Evolutionary conservation across 1,140 invertebrate species (phyloP), one percentile per base, ranked within the genome.

Genomic region (Euwallacea similis): DNA sequence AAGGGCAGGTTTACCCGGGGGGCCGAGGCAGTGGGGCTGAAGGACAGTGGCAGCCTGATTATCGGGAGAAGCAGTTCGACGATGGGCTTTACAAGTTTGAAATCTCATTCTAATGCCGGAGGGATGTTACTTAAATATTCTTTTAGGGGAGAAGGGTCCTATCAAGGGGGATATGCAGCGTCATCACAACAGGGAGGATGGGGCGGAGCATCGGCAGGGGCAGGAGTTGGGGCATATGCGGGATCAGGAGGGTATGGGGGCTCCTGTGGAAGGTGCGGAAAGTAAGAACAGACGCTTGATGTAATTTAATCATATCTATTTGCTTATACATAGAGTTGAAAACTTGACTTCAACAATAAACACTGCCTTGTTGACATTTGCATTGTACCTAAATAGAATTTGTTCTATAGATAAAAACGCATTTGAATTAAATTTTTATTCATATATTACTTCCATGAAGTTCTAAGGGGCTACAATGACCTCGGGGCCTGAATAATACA

Each of bases 41-140:
- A 47, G 71, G 71, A 15, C 71, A 72, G 42, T 72, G 66, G 65
- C 65, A 68, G 33, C 71, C 71, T 7, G 71, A 72, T 53, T 63
- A 72, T 13, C 59, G 66, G 4, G 71, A 72, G 53, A 67, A 72
- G 47, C 65, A 68, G 42, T 72, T 68, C 33, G 16, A 72, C 60
- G 71, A 72, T 15, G 71, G 71, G 6, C 43, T 67, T 11, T 72
- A 72, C 59, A 66, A 44, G 66, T 68, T 13, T 16, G 6, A 21
- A 21, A 60, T 13, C 16, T 16, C 6, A 60, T 11, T 60, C 2
- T 42, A 54, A 54, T 63, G 7, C 0, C 7, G 13, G 8, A 46
- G 33, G 41, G 7, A 13, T 41, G 4, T 53, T 7, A 46, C 4
- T 46, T n/a, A 10, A 46, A 2, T 2, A 2, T 65, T 41, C 11